phyloP scores from a whole-genome alignment of 2,888 invertebrate genomes.

The Diplolepis rosae region DNA sequence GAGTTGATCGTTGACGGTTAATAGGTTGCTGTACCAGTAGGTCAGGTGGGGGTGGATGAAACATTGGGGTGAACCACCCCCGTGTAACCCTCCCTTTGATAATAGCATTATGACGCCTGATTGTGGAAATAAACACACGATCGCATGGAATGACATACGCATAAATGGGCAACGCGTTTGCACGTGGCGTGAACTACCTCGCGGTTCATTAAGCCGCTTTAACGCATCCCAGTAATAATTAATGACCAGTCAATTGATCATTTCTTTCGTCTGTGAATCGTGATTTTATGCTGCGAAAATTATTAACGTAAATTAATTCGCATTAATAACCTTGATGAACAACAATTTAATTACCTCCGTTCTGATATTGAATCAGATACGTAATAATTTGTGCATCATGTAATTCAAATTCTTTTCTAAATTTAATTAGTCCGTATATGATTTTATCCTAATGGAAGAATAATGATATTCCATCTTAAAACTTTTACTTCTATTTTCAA shows the following conservation, averaged over 20 bases:
- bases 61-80: conserved; percentile 45
- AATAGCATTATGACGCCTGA: conserved; percentile 70
- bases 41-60: conserved; percentile 31
- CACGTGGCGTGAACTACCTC: conserved; percentile 49
- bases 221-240: conserved; percentile 58
- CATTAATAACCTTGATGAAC: neutral
- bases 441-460: too few relatives aligned
- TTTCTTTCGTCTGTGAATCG: conserved; percentile 4
- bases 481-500: too few relatives aligned
- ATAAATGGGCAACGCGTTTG: conserved; percentile 48
- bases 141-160: conserved; percentile 21
- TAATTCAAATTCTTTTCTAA: too few relatives aligned
- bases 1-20: conserved; percentile 1
- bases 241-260: conserved; percentile 23
- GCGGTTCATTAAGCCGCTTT: conserved; percentile 61
- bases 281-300: conserved; percentile 16
- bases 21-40: conserved; percentile 3
- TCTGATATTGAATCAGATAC: neutral
- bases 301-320: neutral
- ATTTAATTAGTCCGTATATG: too few relatives aligned
- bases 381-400: too few relatives aligned
- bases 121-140: conserved; percentile 69
- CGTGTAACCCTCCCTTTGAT: conserved; percentile 65
- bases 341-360: neutral
- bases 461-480: too few relatives aligned